Conservation (phyloP, 2,888 invertebrate genomes). For the Cerceris ruficornis region DNA sequence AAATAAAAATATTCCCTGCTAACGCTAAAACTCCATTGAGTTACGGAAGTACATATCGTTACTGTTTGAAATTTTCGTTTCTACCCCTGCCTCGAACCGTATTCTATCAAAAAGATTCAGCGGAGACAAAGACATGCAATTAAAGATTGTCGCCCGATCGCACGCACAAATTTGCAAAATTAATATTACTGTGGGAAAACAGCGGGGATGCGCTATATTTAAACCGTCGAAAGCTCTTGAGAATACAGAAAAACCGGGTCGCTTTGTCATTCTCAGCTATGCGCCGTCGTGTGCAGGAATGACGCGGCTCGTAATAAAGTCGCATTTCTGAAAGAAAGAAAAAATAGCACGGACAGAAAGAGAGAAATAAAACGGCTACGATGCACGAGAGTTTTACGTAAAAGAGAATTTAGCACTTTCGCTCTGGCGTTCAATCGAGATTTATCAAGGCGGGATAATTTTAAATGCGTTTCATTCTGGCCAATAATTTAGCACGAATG, state of each 20-base stretch:
- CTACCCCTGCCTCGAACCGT: too few relatives aligned
- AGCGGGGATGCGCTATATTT: slow-evolving; percentile 32
- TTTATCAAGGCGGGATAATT: slow-evolving; percentile 8
- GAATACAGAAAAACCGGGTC: slow-evolving; percentile 41
- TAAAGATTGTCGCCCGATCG: not conserved
- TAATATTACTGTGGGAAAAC: slow-evolving; percentile 43
- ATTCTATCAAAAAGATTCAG: too few relatives aligned
- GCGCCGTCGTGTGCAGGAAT: slow-evolving; percentile 33
- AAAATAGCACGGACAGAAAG: not conserved
- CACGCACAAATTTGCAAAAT: slow-evolving; percentile 23
- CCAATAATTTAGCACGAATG: slow-evolving; percentile 2
- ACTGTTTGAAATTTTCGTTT: too few relatives aligned
- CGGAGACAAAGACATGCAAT: too few relatives aligned
- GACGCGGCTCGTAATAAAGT: slow-evolving; percentile 12
- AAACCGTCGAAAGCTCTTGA: slow-evolving; percentile 23
- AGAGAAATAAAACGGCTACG: not conserved
- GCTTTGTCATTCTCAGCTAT: slow-evolving; percentile 33
- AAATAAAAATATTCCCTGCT: too few relatives aligned
- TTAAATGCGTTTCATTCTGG: not conserved
- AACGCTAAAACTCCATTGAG: too few relatives aligned
- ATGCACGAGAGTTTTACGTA: slow-evolving; percentile 3
- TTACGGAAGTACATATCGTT: too few relatives aligned
- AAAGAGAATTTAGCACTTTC: not conserved
- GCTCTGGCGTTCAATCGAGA: not conserved
- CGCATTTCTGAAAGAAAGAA: slow-evolving; percentile 15